phyloP scores from a whole-genome alignment of 2,113 vertebrate species.

The Nicator chloris region DNA sequence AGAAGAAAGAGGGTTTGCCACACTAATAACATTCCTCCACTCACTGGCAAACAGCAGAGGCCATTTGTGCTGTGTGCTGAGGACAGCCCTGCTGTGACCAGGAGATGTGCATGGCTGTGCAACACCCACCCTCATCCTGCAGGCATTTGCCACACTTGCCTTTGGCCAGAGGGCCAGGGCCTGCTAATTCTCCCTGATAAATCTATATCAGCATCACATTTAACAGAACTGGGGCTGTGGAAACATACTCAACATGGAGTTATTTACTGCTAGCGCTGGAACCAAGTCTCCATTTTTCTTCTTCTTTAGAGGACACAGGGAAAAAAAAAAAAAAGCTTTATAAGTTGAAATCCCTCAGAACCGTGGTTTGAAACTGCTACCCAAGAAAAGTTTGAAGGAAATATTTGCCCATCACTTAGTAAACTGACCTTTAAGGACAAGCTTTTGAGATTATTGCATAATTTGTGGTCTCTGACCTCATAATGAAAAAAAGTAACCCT shows the following conservation, averaged over 20 bases:
- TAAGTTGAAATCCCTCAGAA: neutral
- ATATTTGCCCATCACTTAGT: neutral
- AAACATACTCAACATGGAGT: fast-evolving
- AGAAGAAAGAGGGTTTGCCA: neutral
- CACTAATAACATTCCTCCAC: neutral
- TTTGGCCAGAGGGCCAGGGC: neutral
- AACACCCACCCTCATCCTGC: neutral
- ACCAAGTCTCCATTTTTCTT: neutral
- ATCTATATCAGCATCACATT: neutral
- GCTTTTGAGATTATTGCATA: neutral
- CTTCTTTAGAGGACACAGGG: neutral
- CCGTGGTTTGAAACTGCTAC: neutral
- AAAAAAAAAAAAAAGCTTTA: neutral
- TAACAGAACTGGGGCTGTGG: neutral
- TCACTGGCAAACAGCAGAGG: neutral
- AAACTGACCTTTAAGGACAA: neutral
- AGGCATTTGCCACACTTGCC: neutral
- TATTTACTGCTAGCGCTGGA: neutral
- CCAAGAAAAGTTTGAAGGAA: neutral
- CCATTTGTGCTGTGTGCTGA: neutral
- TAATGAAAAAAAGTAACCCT: neutral
- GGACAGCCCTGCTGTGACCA: neutral
- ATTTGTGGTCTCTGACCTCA: neutral
- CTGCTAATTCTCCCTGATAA: neutral
- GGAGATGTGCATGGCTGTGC: neutral